These are phyloP conservation scores for Crotalus adamanteus DNA, from an alignment of 2,797 vertebrate species.

Conservation along the genomic window DNA sequence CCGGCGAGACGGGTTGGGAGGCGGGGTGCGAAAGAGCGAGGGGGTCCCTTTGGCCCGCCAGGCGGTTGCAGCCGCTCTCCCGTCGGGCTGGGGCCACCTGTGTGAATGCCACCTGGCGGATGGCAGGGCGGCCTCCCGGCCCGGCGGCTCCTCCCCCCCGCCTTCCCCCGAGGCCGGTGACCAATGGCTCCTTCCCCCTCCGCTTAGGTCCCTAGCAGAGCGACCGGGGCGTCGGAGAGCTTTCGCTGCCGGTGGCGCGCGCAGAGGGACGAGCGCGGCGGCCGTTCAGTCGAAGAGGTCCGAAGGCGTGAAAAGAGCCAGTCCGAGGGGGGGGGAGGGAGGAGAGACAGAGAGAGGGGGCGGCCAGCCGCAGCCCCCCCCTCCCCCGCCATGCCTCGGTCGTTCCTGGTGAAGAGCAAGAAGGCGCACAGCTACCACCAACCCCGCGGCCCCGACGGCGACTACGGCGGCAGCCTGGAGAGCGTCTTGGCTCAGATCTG, in stretches of 20 bases:
- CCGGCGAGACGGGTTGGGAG: background rate
- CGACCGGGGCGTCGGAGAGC: constrained; percentile 10
- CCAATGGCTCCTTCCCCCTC: constrained; percentile 62
- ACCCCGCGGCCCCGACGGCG: constrained; percentile 82
- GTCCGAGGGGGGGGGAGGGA: background rate
- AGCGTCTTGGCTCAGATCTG: constrained; percentile 79
- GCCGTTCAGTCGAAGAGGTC: background rate
- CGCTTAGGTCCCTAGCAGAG: constrained; percentile 68
- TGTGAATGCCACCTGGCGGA: constrained; percentile 83
- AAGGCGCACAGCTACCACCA: constrained; percentile 97
- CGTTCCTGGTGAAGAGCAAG: constrained; percentile 97
- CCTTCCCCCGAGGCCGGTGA: constrained; percentile 31
- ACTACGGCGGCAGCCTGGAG: constrained; percentile 77
- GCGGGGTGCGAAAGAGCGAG: background rate
- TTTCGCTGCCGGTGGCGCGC: constrained; percentile 26
- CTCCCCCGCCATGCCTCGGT: constrained; percentile 85
- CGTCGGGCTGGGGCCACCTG: constrained; percentile 75
- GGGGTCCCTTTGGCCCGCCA: no score
- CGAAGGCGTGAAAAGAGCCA: constrained; percentile 3
- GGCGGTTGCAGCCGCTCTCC: background rate
- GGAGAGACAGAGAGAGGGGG: background rate
- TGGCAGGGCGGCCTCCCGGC: constrained; percentile 46
- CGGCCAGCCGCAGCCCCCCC: background rate
- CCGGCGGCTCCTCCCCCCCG: background rate
- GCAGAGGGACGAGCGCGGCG: constrained; percentile 25